Conservation (phyloP, 2,113 vertebrate genomes). For the Pteruthius melanotis region DNA sequence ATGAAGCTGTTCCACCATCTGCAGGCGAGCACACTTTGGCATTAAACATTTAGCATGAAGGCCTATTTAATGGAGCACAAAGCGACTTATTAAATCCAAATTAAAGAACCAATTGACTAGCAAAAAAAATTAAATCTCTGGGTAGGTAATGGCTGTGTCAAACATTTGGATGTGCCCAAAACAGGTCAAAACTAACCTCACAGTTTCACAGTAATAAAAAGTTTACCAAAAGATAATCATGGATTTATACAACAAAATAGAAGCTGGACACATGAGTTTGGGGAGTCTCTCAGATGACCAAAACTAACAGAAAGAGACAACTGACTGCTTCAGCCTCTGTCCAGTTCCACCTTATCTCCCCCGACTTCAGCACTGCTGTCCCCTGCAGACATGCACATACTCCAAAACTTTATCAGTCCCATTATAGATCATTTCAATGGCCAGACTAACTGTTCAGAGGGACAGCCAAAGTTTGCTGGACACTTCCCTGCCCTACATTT, state of each 20-base stretch:
- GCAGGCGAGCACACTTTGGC: neutral
- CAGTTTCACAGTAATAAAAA: neutral
- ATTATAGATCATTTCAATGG: neutral
- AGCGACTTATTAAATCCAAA: conserved; percentile 51
- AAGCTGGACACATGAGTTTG: neutral
- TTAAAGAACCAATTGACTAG: conserved; percentile 16
- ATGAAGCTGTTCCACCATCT: conserved; percentile 41
- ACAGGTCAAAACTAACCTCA: neutral
- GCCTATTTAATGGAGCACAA: conserved; percentile 56
- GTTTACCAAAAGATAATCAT: neutral
- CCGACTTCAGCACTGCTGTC: neutral
- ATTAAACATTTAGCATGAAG: conserved; percentile 40
- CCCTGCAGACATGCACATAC: neutral
- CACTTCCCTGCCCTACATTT: neutral
- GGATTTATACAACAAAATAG: neutral
- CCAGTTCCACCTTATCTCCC: neutral
- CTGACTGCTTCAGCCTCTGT: neutral
- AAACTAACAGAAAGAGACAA: neutral
- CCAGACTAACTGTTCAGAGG: neutral
- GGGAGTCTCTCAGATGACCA: neutral
- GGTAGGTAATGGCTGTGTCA: neutral
- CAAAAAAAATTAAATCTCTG: conserved; percentile 39
- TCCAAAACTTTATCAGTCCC: neutral
- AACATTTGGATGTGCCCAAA: neutral
- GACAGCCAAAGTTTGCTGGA: neutral